phyloP scores from a whole-genome alignment of 1,140 invertebrate genomes.

The Palaemon carinicauda region DNA sequence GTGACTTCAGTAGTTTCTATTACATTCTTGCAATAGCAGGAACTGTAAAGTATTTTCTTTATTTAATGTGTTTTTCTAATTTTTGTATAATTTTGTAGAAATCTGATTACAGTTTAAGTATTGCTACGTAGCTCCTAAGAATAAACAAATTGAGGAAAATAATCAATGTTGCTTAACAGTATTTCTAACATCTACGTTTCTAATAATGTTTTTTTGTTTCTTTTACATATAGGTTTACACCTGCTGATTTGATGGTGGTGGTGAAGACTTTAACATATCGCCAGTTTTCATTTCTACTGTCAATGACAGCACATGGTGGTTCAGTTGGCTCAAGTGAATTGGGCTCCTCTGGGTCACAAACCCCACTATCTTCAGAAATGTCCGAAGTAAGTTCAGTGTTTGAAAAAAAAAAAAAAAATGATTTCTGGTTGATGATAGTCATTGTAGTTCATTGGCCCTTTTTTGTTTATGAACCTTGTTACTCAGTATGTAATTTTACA shows the following conservation, averaged over 20 bases:
- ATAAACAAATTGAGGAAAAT: too few species aligned
- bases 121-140: too few species aligned
- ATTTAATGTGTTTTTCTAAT: too few species aligned
- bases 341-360: conserved; percentile 44
- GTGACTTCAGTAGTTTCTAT: background rate
- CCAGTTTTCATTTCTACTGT: conserved; percentile 58
- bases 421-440: background rate
- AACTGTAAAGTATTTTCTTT: too few species aligned
- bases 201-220: background rate
- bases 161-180: too few species aligned
- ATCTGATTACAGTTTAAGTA: background rate
- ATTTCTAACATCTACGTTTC: background rate
- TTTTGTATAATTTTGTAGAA: too few species aligned
- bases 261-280: conserved; percentile 56
- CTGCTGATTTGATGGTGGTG: conserved; percentile 59
- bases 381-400: conserved; percentile 35
- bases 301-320: conserved; percentile 45
- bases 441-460: background rate
- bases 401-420: too few species aligned
- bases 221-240: conserved; percentile 47
- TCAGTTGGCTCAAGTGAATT: conserved; percentile 44
- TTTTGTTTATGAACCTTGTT: too few species aligned
- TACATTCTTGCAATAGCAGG: too few species aligned
- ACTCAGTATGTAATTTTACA: background rate
- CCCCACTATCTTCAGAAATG: conserved; percentile 53